Conservation (phyloP, 2,797 vertebrate genomes). For the Lateolabrax maculatus region DNA sequence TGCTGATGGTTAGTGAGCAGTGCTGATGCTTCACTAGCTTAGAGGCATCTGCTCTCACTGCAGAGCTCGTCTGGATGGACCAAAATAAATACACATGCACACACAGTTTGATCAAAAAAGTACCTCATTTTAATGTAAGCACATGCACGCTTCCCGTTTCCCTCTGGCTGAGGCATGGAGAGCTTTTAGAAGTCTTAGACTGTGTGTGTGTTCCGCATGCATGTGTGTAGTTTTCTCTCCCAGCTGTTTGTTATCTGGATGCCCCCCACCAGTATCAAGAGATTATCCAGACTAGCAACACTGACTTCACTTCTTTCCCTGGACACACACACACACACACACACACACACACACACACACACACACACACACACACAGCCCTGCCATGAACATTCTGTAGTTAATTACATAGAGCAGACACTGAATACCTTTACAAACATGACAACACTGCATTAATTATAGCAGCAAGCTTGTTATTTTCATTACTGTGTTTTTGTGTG, state of each 20-base stretch:
- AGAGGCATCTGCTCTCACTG: constrained; percentile 35
- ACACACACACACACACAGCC: constrained; percentile 8
- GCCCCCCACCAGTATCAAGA: constrained; percentile 57
- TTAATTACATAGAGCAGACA: constrained; percentile 23
- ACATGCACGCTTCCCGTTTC: constrained; percentile 37
- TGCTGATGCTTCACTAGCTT: constrained; percentile 25
- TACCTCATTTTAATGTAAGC: constrained; percentile 56
- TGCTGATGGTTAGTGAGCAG: constrained; percentile 40
- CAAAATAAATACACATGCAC: constrained; percentile 12
- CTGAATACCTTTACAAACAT: constrained; percentile 7
- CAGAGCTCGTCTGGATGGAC: constrained; percentile 27
- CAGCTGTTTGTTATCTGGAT: constrained; percentile 76
- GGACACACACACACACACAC: constrained; percentile 13
- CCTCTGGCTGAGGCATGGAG: constrained; percentile 25
- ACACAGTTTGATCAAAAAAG: constrained; percentile 46
- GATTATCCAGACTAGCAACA: constrained; percentile 64
- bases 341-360: not conserved
- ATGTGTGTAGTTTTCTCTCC: constrained; percentile 26
- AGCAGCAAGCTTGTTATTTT: constrained; percentile 14
- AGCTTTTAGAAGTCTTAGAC: constrained; percentile 43
- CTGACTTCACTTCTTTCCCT: constrained; percentile 52
- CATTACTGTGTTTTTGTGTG: not conserved
- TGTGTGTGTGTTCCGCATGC: constrained; percentile 25
- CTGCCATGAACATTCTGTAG: not conserved
- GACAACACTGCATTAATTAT: constrained; percentile 2